Conservation (phyloP, 2,113 vertebrate species). For the Oenanthe melanoleuca region DNA sequence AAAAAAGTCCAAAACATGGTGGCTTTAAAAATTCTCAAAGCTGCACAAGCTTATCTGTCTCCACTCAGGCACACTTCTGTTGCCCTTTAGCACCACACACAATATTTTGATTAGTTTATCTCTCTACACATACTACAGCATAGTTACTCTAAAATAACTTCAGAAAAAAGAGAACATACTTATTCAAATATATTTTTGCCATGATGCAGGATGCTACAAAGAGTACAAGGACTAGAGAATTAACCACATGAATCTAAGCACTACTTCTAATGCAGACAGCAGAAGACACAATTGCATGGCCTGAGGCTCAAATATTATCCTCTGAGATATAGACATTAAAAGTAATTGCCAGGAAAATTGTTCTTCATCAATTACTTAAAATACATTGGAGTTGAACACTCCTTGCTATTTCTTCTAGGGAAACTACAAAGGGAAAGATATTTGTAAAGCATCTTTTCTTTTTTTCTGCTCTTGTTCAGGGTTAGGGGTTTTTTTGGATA, state of each 20-base stretch:
- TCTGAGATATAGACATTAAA: neutral
- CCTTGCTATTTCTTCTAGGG: neutral
- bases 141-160: neutral
- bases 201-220: neutral
- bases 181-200: neutral
- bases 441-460: neutral
- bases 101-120: neutral
- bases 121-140: neutral
- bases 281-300: neutral
- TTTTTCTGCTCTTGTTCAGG: neutral
- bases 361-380: conserved; percentile 15
- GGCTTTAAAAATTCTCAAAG: neutral
- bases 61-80: neutral
- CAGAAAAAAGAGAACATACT: neutral
- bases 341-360: conserved; percentile 2
- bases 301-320: conserved; percentile 11
- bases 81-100: neutral
- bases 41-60: neutral
- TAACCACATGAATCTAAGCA: neutral
- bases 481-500: neutral
- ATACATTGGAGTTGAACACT: neutral
- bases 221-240: neutral
- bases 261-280: neutral
- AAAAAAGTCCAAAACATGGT: neutral
- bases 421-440: neutral